These are phyloP conservation scores for Lasioglossum lativentre DNA, from an alignment of 2,888 invertebrate genomes.

Conservation along the genomic window DNA sequence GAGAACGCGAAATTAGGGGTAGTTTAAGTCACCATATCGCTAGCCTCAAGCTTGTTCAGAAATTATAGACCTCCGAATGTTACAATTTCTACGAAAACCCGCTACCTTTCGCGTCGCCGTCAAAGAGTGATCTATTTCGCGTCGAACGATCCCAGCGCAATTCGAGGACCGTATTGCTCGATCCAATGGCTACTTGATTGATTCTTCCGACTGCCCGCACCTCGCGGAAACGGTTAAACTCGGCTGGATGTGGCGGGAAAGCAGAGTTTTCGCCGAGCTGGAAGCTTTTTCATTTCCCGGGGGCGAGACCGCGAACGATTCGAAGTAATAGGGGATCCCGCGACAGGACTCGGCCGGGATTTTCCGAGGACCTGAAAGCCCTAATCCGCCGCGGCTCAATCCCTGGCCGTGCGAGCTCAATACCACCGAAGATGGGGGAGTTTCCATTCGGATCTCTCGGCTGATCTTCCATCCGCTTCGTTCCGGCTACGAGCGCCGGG, in stretches of 20 bases:
- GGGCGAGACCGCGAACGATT: conserved; percentile 14
- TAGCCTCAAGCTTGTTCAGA: no score
- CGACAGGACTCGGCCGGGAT: conserved; percentile 39
- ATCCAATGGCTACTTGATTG: neutral
- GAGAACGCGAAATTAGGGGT: no score
- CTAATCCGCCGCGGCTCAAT: conserved; percentile 51
- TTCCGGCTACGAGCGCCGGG: neutral
- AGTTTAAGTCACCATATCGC: no score
- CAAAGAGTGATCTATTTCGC: no score
- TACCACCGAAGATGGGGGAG: conserved; percentile 44
- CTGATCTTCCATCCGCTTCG: conserved; percentile 25
- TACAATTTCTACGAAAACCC: no score
- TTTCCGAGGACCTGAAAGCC: conserved; percentile 49
- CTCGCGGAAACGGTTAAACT: neutral
- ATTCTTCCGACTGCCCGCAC: neutral
- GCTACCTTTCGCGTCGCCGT: no score
- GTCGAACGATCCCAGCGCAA: no score
- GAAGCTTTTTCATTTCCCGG: conserved; percentile 1
- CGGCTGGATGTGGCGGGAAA: neutral
- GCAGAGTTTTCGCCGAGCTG: neutral
- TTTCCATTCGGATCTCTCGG: conserved; percentile 36
- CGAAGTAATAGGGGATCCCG: conserved; percentile 23
- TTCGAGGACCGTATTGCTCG: no score
- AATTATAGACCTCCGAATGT: no score
- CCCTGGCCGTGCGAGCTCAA: conserved; percentile 28